A percentile compares a stretch with the other conserved stretches of the same genome.
Conservation (phyloP, 30 jellyfish, hydroid and myxozoan genomes). For the Nemopilema nomurai region DNA sequence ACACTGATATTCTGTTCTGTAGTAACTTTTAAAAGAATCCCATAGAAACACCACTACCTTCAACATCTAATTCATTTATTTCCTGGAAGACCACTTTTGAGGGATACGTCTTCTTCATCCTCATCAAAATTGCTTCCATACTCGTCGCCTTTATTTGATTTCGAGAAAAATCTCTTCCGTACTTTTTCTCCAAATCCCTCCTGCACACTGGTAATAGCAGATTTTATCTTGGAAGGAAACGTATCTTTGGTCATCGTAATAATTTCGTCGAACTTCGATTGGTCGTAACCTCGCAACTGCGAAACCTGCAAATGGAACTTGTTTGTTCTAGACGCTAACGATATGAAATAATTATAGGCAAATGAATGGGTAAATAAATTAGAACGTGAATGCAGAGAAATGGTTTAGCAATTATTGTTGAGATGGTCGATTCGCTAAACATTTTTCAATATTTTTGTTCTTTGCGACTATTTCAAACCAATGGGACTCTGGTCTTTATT, state of each 20-base stretch:
- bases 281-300: neutral
- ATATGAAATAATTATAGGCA: neutral
- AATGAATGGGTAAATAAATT: too few relatives aligned
- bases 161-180: neutral
- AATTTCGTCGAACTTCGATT: neutral
- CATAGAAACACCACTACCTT: too few relatives aligned
- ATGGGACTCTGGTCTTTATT: too few relatives aligned
- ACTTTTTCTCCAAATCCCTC: slow-evolving; percentile 21
- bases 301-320: neutral
- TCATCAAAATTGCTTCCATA: neutral
- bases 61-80: neutral
- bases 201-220: slow-evolving; percentile 3
- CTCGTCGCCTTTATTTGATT: neutral
- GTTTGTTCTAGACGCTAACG: neutral
- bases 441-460: too few relatives aligned
- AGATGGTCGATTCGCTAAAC: too few relatives aligned
- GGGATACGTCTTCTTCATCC: too few relatives aligned
- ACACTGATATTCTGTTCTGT: too few relatives aligned
- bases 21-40: too few relatives aligned
- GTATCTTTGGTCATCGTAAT: neutral
- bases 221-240: neutral
- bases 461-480: too few relatives aligned
- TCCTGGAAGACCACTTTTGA: neutral
- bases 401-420: too few relatives aligned
- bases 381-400: too few relatives aligned